phyloP scores from a whole-genome alignment of 2,797 vertebrate species.

The Gastrophryne carolinensis region DNA sequence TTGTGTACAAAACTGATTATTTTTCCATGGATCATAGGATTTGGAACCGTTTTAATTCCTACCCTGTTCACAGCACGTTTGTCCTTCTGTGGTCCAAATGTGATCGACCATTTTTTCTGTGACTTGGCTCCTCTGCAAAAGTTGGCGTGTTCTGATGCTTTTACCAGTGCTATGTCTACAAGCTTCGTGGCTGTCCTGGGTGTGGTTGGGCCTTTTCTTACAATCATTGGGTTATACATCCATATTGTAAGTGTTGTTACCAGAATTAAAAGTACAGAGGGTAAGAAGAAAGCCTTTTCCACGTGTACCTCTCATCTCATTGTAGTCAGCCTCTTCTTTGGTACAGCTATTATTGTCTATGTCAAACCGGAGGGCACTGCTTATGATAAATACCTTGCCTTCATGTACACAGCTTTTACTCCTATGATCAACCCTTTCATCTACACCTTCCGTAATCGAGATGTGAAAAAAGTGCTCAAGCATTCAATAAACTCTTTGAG shows the following conservation, averaged over 20 bases:
- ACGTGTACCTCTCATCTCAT: conserved; percentile 6
- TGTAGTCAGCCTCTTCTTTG: neutral
- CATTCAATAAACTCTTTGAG: too few relatives aligned
- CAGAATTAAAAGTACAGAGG: neutral
- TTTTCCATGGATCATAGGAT: conserved; percentile 50
- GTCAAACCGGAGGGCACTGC: too few relatives aligned
- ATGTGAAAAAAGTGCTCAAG: too few relatives aligned
- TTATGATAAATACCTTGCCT: too few relatives aligned
- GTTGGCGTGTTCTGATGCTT: neutral
- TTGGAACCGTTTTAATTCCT: conserved; percentile 48
- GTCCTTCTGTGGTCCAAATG: conserved; percentile 3
- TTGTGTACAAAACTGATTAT: conserved; percentile 37
- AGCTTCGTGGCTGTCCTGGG: neutral
- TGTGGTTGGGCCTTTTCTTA: neutral
- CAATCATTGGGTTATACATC: neutral
- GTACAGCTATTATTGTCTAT: neutral
- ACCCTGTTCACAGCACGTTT: neutral
- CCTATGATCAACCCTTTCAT: too few relatives aligned
- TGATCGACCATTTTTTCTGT: conserved; percentile 2
- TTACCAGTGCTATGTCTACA: neutral
- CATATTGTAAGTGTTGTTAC: neutral
- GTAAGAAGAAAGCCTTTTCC: neutral
- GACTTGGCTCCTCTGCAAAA: neutral
- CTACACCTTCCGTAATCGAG: too few relatives aligned
- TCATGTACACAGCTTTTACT: too few relatives aligned